A percentile compares a stretch with the other conserved stretches of the same genome.
These are phyloP conservation scores for Eilema depressum DNA, from an alignment of 2,888 invertebrate species.

Conservation along the genomic window DNA sequence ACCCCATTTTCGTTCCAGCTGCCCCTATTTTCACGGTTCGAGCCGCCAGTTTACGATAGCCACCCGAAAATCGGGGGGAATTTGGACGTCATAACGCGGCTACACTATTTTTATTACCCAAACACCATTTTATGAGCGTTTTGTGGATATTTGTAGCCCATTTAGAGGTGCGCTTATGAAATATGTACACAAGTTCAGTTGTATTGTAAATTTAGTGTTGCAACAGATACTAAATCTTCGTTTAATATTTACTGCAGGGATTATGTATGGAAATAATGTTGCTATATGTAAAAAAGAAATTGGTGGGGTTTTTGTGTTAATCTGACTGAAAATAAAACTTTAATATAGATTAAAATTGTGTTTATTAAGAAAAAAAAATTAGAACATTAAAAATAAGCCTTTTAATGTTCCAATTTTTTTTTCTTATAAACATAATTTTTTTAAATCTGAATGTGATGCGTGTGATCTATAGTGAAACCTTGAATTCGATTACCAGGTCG, in stretches of 20 bases:
- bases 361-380: no score
- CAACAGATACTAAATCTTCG: slow-evolving; percentile 7
- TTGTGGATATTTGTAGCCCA: slow-evolving; percentile 47
- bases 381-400: no score
- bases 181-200: slow-evolving; percentile 23
- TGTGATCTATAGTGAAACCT: no score
- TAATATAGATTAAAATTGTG: no score
- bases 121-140: slow-evolving; percentile 45
- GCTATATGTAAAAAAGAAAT: slow-evolving; percentile 1
- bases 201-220: slow-evolving; percentile 9
- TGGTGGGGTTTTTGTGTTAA: not conserved
- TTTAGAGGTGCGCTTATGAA: slow-evolving; percentile 29
- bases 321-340: no score
- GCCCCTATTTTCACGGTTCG: slow-evolving; percentile 13
- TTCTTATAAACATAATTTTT: no score
- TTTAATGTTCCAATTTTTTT: no score
- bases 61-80: slow-evolving; percentile 56
- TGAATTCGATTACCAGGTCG: not conserved
- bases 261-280: not conserved
- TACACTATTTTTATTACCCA: slow-evolving; percentile 53
- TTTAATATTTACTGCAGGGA: not conserved
- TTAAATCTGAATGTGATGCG: no score
- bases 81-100: slow-evolving; percentile 48
- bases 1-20: slow-evolving; percentile 31
- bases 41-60: slow-evolving; percentile 54